Conservation (phyloP, 2,888 invertebrate genomes). For the Holacanthella duospinosa region DNA sequence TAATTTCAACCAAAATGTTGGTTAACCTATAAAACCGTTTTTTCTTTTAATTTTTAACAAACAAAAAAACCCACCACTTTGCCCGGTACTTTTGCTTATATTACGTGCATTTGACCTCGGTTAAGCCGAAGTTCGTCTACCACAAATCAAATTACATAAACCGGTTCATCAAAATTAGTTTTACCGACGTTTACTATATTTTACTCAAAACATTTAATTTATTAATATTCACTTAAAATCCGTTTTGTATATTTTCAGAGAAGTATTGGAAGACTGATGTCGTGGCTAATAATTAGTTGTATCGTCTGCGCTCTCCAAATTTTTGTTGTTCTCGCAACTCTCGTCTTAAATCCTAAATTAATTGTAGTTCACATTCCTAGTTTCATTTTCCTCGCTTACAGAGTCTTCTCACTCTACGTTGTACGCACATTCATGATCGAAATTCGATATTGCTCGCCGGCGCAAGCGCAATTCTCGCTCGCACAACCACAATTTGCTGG, state of each 20-base stretch:
- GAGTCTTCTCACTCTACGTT: neutral
- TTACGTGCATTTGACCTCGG: too few species aligned
- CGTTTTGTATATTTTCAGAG: neutral
- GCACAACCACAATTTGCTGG: neutral
- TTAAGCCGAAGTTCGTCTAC: too few species aligned
- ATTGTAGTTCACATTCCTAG: conserved; percentile 1
- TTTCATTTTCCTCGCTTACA: neutral
- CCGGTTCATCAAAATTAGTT: too few species aligned
- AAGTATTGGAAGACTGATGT: conserved; percentile 1
- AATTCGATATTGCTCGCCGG: neutral
- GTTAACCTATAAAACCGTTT: too few species aligned
- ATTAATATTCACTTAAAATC: neutral
- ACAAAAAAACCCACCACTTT: too few species aligned
- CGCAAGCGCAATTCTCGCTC: too few species aligned
- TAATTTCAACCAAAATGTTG: too few species aligned
- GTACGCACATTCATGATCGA: conserved; percentile 5
- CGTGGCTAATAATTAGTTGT: neutral
- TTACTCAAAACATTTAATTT: too few species aligned
- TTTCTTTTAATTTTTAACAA: too few species aligned
- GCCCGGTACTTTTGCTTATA: too few species aligned
- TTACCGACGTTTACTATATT: too few species aligned
- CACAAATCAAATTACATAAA: too few species aligned
- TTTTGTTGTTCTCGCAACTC: neutral
- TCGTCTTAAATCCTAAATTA: neutral
- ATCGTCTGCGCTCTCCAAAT: conserved; percentile 1